A percentile compares a stretch with the other conserved stretches of the same genome.
Evolutionary conservation across 2,797 vertebrate genomes (phyloP).

Genomic region (Onychomys torridus): DNA sequence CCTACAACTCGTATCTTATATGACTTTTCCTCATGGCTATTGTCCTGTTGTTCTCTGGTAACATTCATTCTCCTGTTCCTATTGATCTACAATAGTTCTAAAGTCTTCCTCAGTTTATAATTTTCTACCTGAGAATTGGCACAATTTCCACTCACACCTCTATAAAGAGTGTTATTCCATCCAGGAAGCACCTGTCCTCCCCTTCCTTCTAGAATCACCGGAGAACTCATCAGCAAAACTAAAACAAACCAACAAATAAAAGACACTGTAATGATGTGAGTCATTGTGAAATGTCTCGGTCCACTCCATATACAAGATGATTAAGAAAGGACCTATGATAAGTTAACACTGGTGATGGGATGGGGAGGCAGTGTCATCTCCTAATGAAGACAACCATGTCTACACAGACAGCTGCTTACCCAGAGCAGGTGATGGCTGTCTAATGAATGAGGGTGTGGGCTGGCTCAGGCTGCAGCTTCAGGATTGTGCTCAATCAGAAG

Average conservation of each 20-base stretch:
- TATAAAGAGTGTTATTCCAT: background rate
- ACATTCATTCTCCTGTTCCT: background rate
- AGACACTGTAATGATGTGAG: fast-evolving
- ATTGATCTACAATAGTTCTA: background rate
- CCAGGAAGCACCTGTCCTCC: background rate
- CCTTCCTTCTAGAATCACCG: background rate
- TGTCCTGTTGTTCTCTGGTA: background rate
- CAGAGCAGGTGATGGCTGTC: background rate
- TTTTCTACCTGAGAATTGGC: background rate
- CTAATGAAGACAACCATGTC: background rate
- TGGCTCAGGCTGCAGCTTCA: too few relatives aligned
- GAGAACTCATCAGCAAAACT: background rate
- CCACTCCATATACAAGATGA: fast-evolving
- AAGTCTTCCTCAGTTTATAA: background rate
- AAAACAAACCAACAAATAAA: background rate
- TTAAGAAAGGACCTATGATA: background rate
- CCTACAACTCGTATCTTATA: background rate
- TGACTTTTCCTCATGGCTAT: background rate
- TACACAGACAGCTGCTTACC: background rate
- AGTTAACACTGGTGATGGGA: background rate
- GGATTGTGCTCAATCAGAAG: too few relatives aligned
- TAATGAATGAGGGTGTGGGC: too few relatives aligned
- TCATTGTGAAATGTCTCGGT: background rate
- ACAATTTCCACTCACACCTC: background rate
- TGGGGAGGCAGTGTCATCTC: background rate